Evolutionary conservation across 2,797 vertebrate genomes (phyloP).

Genomic region (Syncerus caffer): DNA sequence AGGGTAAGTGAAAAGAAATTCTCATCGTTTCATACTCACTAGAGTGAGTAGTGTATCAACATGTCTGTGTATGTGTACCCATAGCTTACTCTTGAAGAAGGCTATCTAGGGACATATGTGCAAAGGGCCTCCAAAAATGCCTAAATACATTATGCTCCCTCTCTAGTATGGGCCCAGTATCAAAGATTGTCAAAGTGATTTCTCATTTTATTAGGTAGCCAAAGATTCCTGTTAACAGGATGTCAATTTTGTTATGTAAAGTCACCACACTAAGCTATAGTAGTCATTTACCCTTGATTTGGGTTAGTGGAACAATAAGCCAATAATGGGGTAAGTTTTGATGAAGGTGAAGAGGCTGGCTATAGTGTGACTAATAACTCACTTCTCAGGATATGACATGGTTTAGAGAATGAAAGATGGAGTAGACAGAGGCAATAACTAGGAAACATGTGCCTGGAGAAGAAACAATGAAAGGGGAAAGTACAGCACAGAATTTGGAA

Average conservation of each 20-base stretch:
- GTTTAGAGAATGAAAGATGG: not conserved
- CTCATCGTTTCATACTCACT: not conserved
- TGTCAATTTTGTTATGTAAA: not conserved
- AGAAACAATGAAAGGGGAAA: not conserved
- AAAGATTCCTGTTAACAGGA: not conserved
- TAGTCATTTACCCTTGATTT: not conserved
- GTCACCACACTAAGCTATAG: not conserved
- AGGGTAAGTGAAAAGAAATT: not conserved
- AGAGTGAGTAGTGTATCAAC: not conserved
- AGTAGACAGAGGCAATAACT: not conserved
- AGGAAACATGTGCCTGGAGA: not conserved
- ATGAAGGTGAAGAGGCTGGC: not conserved
- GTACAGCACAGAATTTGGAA: not conserved
- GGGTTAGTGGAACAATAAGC: not conserved
- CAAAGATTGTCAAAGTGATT: not conserved
- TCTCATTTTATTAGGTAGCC: not conserved
- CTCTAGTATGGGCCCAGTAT: not conserved
- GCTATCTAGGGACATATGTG: not conserved
- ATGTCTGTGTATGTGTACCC: not conserved
- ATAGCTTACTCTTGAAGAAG: not conserved
- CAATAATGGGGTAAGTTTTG: not conserved
- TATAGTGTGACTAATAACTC: not conserved
- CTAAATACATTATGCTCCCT: not conserved
- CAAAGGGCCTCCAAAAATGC: not conserved
- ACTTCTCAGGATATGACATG: not conserved